These are phyloP conservation scores for Prochilodus magdalenae DNA, from an alignment of 2,113 vertebrate species.

Conservation along the genomic window DNA sequence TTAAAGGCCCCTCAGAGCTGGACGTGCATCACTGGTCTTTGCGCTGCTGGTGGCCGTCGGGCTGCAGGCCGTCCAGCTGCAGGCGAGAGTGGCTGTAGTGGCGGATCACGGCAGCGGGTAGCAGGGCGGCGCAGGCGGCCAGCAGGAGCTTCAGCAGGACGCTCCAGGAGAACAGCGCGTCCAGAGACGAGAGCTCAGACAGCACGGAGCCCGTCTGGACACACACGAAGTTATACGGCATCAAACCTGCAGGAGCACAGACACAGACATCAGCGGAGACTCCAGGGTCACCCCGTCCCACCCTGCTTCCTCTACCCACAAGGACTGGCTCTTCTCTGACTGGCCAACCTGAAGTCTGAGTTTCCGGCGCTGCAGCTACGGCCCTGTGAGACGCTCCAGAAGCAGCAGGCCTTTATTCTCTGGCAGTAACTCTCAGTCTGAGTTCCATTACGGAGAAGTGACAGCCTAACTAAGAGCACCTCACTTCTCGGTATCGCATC, in stretches of 20 bases:
- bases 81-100: slow-evolving; percentile 76
- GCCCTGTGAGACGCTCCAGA: no score
- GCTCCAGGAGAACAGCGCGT: slow-evolving; percentile 91
- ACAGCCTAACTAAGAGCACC: no score
- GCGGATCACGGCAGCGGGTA: slow-evolving; percentile 90
- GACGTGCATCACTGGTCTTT: background rate
- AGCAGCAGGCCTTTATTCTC: no score
- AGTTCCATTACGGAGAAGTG: no score
- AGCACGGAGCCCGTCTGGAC: slow-evolving; percentile 96
- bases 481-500: no score
- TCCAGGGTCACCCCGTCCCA: no score
- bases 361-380: no score
- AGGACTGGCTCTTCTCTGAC: no score
- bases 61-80: slow-evolving; percentile 54
- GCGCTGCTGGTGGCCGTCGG: slow-evolving; percentile 46
- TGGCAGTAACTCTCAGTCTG: no score
- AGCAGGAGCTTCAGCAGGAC: slow-evolving; percentile 86
- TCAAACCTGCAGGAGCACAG: slow-evolving; percentile 78
- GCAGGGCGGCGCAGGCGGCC: slow-evolving; percentile 86
- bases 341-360: no score
- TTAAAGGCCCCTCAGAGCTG: background rate
- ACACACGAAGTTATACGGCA: slow-evolving; percentile 98
- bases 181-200: slow-evolving; percentile 89
- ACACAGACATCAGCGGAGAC: no score
- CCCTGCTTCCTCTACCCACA: no score